phyloP scores from a whole-genome alignment of 2,113 vertebrate genomes.

The Onychostruthus taczanowskii region DNA sequence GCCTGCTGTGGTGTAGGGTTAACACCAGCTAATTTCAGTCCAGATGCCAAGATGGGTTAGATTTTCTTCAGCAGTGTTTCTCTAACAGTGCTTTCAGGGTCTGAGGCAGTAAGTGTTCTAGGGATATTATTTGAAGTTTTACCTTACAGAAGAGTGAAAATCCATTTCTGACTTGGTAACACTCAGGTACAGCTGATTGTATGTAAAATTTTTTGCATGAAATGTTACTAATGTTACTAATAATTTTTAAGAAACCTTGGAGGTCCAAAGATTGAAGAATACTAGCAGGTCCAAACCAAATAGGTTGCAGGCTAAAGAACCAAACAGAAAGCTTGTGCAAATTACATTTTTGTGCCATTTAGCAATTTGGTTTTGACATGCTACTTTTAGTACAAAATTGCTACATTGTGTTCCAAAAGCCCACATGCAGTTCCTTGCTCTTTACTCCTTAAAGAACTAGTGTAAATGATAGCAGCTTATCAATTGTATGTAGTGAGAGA shows the following conservation, averaged over 20 bases:
- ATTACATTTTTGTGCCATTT: background rate
- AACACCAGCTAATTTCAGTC: background rate
- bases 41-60: background rate
- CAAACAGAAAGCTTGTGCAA: background rate
- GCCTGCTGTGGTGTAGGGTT: background rate
- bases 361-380: background rate
- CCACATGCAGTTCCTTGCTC: background rate
- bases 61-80: background rate
- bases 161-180: background rate
- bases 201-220: background rate
- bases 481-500: background rate
- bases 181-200: background rate
- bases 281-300: background rate
- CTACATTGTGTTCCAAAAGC: constrained; percentile 16
- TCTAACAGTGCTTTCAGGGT: background rate
- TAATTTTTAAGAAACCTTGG: background rate
- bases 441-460: background rate
- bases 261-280: background rate
- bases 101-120: background rate
- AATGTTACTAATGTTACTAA: background rate
- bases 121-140: background rate
- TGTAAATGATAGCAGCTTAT: background rate
- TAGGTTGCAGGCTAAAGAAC: background rate
- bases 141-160: background rate
- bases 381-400: constrained; percentile 31